Conservation (phyloP, 2,888 invertebrate species). For the Tetropium fuscum region DNA sequence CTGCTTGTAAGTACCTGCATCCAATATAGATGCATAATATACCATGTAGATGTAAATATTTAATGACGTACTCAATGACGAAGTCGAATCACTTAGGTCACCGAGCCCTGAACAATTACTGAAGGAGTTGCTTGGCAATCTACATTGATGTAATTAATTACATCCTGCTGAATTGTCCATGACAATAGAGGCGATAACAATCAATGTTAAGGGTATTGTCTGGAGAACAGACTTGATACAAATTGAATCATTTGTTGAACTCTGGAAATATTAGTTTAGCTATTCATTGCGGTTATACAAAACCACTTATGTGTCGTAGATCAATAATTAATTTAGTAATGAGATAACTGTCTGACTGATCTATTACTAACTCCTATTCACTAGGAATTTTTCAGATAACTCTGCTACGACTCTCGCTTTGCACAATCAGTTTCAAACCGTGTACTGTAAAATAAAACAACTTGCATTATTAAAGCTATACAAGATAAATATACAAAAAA, state of each 20-base stretch:
- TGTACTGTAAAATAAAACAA: too few species aligned
- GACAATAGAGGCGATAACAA: conserved; percentile 52
- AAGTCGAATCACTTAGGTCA: conserved; percentile 9
- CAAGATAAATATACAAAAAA: too few species aligned
- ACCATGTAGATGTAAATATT: conserved; percentile 10
- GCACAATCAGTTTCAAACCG: too few species aligned
- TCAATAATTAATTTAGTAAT: too few species aligned
- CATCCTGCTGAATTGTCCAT: conserved; percentile 48
- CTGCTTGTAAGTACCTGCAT: too few species aligned
- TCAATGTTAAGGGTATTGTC: conserved; percentile 48
- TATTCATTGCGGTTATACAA: neutral
- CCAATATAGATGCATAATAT: too few species aligned
- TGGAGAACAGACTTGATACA: conserved; percentile 47
- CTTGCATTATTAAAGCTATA: too few species aligned
- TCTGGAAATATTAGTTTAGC: conserved; percentile 22
- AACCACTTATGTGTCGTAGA: too few species aligned
- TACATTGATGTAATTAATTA: conserved; percentile 51
- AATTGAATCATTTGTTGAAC: conserved; percentile 46
- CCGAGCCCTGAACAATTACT: conserved; percentile 13
- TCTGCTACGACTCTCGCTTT: too few species aligned
- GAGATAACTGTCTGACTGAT: too few species aligned
- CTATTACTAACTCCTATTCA: too few species aligned
- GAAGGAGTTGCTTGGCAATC: conserved; percentile 26
- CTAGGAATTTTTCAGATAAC: too few species aligned
- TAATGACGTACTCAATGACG: neutral